Conservation (phyloP, 2,797 vertebrate species). For the Morelia viridis region DNA sequence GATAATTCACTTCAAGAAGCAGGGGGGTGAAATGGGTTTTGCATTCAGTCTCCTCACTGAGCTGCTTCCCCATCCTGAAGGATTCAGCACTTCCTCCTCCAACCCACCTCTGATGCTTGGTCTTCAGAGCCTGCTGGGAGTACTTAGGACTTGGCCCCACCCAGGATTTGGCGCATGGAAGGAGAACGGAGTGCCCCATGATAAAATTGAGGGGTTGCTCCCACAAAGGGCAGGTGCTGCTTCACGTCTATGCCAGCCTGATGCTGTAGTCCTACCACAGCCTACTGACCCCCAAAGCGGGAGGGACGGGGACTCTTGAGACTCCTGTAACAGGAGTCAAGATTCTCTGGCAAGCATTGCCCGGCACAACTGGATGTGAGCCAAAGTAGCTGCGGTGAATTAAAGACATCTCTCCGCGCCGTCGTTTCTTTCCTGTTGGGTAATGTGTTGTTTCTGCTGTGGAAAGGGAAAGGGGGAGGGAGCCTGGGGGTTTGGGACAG, state of each 20-base stretch:
- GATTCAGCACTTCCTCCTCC: not conserved
- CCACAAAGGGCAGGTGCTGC: not conserved
- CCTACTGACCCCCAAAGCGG: not conserved
- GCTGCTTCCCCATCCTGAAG: not conserved
- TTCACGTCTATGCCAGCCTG: rapidly evolving
- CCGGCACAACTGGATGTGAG: not conserved
- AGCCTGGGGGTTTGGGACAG: not conserved
- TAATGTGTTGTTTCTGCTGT: not conserved
- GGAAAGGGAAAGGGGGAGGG: no score
- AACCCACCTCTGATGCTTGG: no score
- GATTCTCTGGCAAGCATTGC: not conserved
- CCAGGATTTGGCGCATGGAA: not conserved
- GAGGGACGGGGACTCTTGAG: not conserved
- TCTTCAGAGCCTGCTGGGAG: not conserved
- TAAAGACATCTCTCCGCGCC: not conserved
- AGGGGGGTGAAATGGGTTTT: not conserved
- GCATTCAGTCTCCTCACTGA: not conserved
- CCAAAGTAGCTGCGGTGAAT: not conserved
- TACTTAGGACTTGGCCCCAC: no score
- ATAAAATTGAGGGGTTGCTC: not conserved
- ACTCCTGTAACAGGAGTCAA: not conserved
- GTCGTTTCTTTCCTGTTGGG: not conserved
- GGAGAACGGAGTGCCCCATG: no score
- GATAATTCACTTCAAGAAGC: not conserved
- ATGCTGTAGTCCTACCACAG: no score